Percentiles rank a stretch among this genome's conserved stretches.
These are phyloP conservation scores for Scalopus aquaticus DNA, from an alignment of 2,113 vertebrate genomes.

Conservation along the genomic window DNA sequence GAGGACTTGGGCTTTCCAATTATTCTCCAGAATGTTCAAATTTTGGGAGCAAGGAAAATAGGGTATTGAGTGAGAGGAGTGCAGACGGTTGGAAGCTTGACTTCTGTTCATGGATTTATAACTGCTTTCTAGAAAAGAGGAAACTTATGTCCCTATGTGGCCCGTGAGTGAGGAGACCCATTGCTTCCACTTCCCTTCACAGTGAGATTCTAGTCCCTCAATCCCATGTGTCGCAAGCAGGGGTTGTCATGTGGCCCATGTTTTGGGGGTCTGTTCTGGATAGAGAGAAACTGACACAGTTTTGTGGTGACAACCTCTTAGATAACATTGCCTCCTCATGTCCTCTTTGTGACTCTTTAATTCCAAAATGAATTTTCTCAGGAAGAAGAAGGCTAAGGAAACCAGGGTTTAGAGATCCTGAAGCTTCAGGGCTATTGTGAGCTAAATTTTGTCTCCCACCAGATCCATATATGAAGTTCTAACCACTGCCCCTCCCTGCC, in stretches of 20 bases:
- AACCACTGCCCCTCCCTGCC: no score
- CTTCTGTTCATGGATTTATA: neutral
- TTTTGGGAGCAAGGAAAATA: neutral
- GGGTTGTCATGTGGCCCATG: no score
- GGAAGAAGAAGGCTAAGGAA: neutral
- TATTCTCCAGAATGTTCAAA: neutral
- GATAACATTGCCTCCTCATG: neutral
- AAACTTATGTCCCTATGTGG: neutral
- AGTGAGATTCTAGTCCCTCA: neutral
- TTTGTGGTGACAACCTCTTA: rapidly evolving
- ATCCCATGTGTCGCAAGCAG: neutral
- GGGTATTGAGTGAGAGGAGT: no score
- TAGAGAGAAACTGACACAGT: neutral
- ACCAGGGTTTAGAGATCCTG: neutral
- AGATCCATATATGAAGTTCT: neutral
- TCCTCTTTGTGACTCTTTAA: neutral
- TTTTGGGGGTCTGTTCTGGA: neutral
- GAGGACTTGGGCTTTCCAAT: neutral
- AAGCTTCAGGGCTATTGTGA: neutral
- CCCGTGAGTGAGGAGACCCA: neutral
- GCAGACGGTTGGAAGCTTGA: neutral
- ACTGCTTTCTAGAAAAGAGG: neutral
- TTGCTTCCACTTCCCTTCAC: neutral
- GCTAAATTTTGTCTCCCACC: neutral
- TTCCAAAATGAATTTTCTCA: neutral